phyloP scores from a whole-genome alignment of 2,113 vertebrate species.

The Chitala chitala region DNA sequence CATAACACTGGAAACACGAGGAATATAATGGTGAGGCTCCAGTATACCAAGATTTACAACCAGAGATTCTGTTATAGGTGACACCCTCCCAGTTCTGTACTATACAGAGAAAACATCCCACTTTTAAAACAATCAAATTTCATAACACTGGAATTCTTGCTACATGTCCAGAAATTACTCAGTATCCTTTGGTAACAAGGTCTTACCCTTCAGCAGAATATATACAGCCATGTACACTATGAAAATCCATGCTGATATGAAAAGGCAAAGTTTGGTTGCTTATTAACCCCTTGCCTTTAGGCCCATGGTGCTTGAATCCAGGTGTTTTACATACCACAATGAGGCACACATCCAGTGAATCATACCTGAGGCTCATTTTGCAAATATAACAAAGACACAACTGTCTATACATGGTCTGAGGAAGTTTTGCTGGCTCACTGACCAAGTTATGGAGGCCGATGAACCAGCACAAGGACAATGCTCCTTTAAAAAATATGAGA shows the following conservation, averaged over 20 bases:
- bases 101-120: not conserved
- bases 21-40: too few species aligned
- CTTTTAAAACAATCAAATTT: not conserved
- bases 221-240: conserved; percentile 19
- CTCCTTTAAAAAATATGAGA: not conserved
- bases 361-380: not conserved
- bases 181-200: conserved; percentile 31
- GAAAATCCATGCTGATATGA: not conserved
- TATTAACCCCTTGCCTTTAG: not conserved
- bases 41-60: too few species aligned
- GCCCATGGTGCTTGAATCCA: not conserved
- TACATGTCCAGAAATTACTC: conserved; percentile 26
- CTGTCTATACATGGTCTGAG: not conserved
- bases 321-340: too few species aligned
- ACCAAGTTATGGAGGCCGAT: not conserved
- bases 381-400: not conserved
- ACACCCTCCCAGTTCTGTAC: not conserved
- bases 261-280: not conserved
- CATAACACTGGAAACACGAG: too few species aligned
- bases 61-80: not conserved
- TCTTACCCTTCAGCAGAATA: conserved; percentile 26
- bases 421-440: too few species aligned
- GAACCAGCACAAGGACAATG: not conserved
- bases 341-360: not conserved
- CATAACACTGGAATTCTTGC: conserved; percentile 36